These are phyloP conservation scores for Macquaria australasica DNA, from an alignment of 2,113 vertebrate species.

Conservation along the genomic window DNA sequence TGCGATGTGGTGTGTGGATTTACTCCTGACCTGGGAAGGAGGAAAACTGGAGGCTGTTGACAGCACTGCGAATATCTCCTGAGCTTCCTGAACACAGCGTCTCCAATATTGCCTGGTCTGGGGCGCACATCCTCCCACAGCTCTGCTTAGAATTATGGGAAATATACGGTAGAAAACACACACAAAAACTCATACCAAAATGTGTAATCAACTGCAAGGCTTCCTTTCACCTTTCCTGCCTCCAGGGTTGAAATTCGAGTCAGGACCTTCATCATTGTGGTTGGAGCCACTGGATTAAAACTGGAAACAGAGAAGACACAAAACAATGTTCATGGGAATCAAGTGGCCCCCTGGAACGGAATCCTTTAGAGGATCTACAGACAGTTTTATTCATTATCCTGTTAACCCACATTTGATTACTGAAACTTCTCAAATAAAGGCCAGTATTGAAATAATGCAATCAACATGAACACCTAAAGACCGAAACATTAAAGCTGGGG, in stretches of 20 bases:
- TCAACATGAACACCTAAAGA: neutral
- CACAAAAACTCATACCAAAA: neutral
- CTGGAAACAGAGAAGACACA: constrained; percentile 77
- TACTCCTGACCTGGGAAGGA: constrained; percentile 85
- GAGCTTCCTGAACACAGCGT: constrained; percentile 91
- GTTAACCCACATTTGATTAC: neutral
- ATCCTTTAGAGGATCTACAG: neutral
- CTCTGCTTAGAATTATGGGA: constrained; percentile 80
- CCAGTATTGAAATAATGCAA: neutral
- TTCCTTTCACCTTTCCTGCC: constrained; percentile 86
- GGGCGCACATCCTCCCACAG: constrained; percentile 78
- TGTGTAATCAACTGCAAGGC: neutral
- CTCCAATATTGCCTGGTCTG: constrained; percentile 87
- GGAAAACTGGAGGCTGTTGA: constrained; percentile 96
- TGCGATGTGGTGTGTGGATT: neutral
- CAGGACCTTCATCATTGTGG: constrained; percentile 94
- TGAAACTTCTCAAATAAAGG: neutral
- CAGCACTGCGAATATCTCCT: constrained; percentile 95
- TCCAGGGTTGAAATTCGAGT: constrained; percentile 88
- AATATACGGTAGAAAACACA: neutral
- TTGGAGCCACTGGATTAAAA: constrained; percentile 96
- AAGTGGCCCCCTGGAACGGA: neutral
- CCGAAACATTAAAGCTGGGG: neutral
- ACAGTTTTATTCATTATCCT: neutral
- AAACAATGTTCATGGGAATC: neutral